Base-by-base conservation (phyloP, 2,113 vertebrate genomes). In the Epinephelus fuscoguttatus region DNA sequence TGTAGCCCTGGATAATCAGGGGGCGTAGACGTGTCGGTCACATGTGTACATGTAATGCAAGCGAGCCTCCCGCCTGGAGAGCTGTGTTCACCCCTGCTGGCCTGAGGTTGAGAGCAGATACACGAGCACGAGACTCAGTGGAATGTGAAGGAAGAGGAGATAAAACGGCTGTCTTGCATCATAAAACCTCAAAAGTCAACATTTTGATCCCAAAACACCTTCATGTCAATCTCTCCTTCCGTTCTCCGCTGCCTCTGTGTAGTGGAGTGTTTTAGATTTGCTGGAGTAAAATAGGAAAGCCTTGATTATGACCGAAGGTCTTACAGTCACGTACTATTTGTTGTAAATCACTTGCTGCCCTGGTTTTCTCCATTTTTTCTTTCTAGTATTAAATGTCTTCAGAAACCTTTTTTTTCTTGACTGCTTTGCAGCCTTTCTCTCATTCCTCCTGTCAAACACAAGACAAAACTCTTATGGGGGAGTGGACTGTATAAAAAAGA, bases 1-100 rank as follows among this genome's bases (percentile, higher is more conserved):
- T 76, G 85, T 89, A 55, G 71, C 68, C 66, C 70, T 0, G 66
- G 70, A 82, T 91, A 87, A 92, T 90, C 71, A 79, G 76, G 70
- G 49, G 77, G 80, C 27, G 19, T 59, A 67, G 83, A 86, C 52
- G 49, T 82, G 81, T 73, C 11, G 25, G 70, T 86, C 80, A 86
- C 66, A 70, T 83, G 42, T 40, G 30, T 17, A 53, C 67, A 72
- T 70, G 66, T 21, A 42, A 82, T 49, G 30, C 63, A 56, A 64
- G 60, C 19, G 18, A 76, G 62, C 50, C 67, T 67, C 66, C 21
- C 4, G 42, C 52, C 64, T 77, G 75, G 69, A 76, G 84, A 37
- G 77, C 59, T 49, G 60, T 33, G 62, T 75, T 85, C 14, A 25
- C 53, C 30, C 63, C 70, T 60, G 71, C 60, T 50, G 55, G 63